phyloP scores from a whole-genome alignment of 2,113 vertebrate genomes.

The Cavia aperea region DNA sequence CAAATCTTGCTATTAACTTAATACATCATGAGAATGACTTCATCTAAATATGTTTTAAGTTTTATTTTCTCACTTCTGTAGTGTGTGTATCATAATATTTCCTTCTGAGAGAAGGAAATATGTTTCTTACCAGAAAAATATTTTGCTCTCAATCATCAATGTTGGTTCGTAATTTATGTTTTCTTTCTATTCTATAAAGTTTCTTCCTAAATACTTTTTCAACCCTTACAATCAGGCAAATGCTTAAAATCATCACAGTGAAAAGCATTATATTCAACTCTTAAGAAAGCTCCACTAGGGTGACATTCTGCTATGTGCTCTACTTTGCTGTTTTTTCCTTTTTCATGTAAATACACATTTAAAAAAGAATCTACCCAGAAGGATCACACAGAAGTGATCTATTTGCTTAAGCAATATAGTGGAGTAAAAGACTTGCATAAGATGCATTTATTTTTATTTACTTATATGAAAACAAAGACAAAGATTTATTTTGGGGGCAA shows the following conservation, averaged over 20 bases:
- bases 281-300: neutral
- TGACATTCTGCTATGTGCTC: neutral
- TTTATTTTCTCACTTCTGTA: conserved; percentile 42
- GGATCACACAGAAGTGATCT: neutral
- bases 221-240: neutral
- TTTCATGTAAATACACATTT: neutral
- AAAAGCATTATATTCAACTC: neutral
- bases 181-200: conserved; percentile 1
- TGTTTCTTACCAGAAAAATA: conserved; percentile 48
- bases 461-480: conserved; percentile 18
- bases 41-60: neutral
- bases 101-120: conserved; percentile 43
- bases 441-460: neutral
- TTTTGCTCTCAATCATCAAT: conserved; percentile 40
- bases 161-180: conserved; percentile 38
- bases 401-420: neutral
- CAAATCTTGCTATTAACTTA: conserved; percentile 31
- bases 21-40: conserved; percentile 35
- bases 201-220: conserved; percentile 37
- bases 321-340: neutral
- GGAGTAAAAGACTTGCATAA: neutral
- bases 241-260: neutral
- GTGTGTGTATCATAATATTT: conserved; percentile 27
- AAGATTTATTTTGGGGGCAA: neutral
- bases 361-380: neutral